Conservation (phyloP, 2,797 vertebrate genomes). For the Notolepis coatsorum region DNA sequence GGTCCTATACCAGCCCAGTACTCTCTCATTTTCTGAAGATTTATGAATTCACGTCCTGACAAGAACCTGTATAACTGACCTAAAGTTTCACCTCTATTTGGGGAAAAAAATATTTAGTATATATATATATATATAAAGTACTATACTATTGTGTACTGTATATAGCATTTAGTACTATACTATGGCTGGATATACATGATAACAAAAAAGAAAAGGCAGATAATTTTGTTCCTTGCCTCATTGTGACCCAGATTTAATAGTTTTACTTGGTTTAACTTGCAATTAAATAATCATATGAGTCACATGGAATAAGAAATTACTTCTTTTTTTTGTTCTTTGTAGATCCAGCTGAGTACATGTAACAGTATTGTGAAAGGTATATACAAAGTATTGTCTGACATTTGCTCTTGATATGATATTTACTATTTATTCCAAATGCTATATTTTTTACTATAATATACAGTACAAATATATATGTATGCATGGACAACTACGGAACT, state of each 20-base stretch:
- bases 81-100: constrained; percentile 13
- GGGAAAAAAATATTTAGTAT: constrained; percentile 25
- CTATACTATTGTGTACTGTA: too few relatives aligned
- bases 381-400: constrained; percentile 76
- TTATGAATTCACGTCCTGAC: constrained; percentile 42
- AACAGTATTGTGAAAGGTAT: constrained; percentile 77
- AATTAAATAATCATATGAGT: constrained; percentile 63
- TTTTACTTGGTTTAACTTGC: constrained; percentile 52
- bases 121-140: constrained; percentile 4
- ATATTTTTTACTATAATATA: constrained; percentile 85
- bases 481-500: constrained; percentile 75
- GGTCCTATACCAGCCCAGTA: too few relatives aligned
- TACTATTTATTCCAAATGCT: constrained; percentile 85
- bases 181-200: constrained; percentile 26
- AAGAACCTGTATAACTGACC: constrained; percentile 12
- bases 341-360: constrained; percentile 73
- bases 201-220: constrained; percentile 14
- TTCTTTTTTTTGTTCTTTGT: constrained; percentile 63
- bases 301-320: constrained; percentile 50
- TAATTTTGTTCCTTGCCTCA: constrained; percentile 29
- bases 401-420: constrained; percentile 74
- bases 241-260: constrained; percentile 60
- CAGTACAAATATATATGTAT: constrained; percentile 80
- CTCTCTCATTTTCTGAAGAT: constrained; percentile 25
- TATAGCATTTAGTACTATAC: too few relatives aligned